These are phyloP conservation scores for Gymnarchus niloticus DNA, from an alignment of 2,113 vertebrate genomes.

Conservation along the genomic window DNA sequence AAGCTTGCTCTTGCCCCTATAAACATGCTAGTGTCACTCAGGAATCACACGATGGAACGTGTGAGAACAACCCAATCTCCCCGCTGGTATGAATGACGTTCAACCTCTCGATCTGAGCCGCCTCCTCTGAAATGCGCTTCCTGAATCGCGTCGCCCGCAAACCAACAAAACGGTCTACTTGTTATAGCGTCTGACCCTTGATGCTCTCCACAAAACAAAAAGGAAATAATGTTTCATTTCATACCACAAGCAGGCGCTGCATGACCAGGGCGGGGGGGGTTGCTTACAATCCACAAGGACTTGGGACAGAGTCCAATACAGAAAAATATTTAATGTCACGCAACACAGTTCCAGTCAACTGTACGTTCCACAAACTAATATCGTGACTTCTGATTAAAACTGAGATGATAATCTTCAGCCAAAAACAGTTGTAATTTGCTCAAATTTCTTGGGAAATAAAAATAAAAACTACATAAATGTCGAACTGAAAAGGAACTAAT, in stretches of 20 bases:
- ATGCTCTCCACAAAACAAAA: neutral
- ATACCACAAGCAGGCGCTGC: too few species aligned
- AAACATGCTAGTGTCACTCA: too few species aligned
- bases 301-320: neutral
- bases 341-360: neutral
- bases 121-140: neutral
- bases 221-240: too few species aligned
- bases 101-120: too few species aligned
- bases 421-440: neutral
- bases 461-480: neutral
- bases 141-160: neutral
- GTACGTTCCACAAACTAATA: neutral
- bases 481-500: neutral
- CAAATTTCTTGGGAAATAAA: neutral
- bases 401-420: conserved; percentile 17
- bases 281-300: neutral
- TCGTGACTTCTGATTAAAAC: neutral
- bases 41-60: too few species aligned
- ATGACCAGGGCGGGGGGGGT: too few species aligned
- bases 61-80: too few species aligned
- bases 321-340: neutral
- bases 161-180: neutral
- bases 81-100: too few species aligned
- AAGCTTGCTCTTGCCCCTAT: too few species aligned
- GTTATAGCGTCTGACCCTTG: neutral